Evolutionary conservation across 2,888 invertebrate genomes (phyloP).

Genomic region (Teleogryllus oceanicus): DNA sequence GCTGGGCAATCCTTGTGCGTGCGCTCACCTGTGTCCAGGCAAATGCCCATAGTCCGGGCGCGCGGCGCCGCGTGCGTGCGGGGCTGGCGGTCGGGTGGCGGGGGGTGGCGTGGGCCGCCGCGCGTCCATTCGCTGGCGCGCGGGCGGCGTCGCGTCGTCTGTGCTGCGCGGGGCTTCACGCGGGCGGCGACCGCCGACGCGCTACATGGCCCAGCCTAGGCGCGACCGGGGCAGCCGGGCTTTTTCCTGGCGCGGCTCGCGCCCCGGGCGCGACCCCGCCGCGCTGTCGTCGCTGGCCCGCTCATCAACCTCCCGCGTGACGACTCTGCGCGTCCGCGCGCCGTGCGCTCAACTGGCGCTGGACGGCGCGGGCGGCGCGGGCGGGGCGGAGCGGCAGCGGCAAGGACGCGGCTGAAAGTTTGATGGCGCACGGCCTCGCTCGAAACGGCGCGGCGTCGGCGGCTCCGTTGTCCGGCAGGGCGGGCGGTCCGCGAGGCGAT

Average conservation of each 20-base stretch:
- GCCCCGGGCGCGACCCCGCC: background rate
- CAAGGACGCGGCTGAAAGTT: too few species aligned
- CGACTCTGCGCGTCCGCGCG: background rate
- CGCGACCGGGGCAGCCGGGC: background rate
- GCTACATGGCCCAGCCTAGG: background rate
- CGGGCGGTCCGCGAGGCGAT: too few species aligned
- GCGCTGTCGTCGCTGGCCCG: background rate
- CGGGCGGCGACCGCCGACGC: background rate
- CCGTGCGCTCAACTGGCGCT: background rate
- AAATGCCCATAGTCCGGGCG: conserved; percentile 51
- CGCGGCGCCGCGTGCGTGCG: conserved; percentile 6
- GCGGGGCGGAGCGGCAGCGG: background rate
- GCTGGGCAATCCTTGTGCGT: too few species aligned
- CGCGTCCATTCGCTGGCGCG: background rate
- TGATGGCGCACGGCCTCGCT: too few species aligned
- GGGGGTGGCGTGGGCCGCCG: background rate
- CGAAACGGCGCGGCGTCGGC: too few species aligned
- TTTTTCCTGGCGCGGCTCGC: background rate
- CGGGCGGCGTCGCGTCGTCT: background rate
- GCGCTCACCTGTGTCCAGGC: conserved; percentile 49
- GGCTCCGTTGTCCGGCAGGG: too few species aligned
- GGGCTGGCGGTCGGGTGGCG: background rate
- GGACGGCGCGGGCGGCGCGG: background rate
- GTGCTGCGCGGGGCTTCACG: background rate
- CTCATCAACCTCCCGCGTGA: too few species aligned